phyloP scores from a whole-genome alignment of 37 sponge, comb jelly and placozoan genomes.

The Halisarca cf. caerulea region DNA sequence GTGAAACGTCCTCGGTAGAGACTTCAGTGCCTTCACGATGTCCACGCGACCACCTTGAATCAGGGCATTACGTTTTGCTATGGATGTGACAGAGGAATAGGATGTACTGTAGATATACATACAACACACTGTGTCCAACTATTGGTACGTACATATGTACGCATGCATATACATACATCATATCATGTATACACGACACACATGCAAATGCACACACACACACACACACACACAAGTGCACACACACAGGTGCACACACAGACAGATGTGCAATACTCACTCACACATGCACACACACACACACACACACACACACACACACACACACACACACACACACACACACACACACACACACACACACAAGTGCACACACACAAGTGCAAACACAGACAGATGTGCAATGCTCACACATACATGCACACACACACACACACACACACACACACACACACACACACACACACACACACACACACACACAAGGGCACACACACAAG shows the following conservation, averaged over 20 bases:
- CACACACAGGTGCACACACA: too few relatives aligned
- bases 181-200: too few relatives aligned
- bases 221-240: too few relatives aligned
- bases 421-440: conserved; percentile 28
- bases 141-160: background rate
- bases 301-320: too few relatives aligned
- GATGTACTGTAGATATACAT: background rate
- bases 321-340: too few relatives aligned
- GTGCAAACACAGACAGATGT: background rate
- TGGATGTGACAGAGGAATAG: background rate
- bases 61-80: background rate
- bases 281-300: too few relatives aligned
- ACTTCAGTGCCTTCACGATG: conserved; percentile 11
- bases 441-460: conserved; percentile 38
- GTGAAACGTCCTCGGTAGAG: background rate
- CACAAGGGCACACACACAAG: conserved; percentile 21
- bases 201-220: too few relatives aligned
- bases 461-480: conserved; percentile 46
- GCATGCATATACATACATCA: too few relatives aligned
- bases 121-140: background rate
- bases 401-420: background rate
- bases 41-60: conserved; percentile 7
- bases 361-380: too few relatives aligned
- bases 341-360: too few relatives aligned
- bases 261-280: too few relatives aligned